A percentile compares a stretch with the other conserved stretches of the same genome.
phyloP scores from a whole-genome alignment of 2,888 invertebrate genomes.

The Neria commutata region DNA sequence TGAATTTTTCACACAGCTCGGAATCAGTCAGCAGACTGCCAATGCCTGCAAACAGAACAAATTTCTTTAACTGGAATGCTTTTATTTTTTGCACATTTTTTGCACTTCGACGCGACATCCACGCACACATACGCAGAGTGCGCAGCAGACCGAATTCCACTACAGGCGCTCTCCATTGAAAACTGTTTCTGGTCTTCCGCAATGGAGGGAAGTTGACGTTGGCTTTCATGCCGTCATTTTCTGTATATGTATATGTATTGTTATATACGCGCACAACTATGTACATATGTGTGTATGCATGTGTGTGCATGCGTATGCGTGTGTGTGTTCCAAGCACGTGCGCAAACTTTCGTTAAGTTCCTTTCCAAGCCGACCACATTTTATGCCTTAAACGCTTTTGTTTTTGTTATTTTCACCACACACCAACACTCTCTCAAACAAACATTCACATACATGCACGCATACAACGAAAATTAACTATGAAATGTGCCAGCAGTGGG shows the following conservation, averaged over 20 bases:
- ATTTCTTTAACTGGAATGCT: not conserved
- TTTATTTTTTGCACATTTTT: not conserved
- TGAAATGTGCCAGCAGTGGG: not conserved
- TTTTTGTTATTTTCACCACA: conserved; percentile 9
- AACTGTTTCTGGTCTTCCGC: conserved; percentile 2
- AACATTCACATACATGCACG: not conserved
- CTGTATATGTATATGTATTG: not conserved
- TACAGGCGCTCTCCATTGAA: conserved; percentile 6
- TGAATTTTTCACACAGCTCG: conserved; percentile 10
- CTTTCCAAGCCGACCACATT: conserved; percentile 16
- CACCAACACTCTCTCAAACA: conserved; percentile 3
- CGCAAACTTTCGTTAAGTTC: conserved; percentile 29
- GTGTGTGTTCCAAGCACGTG: conserved; percentile 27
- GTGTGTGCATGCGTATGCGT: conserved; percentile 11
- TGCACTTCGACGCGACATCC: not conserved
- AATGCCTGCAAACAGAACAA: not conserved
- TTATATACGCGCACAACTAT: no score
- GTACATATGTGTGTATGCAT: conserved; percentile 9
- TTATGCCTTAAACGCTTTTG: conserved; percentile 3
- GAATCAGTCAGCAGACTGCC: not conserved
- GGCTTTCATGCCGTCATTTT: conserved; percentile 17
- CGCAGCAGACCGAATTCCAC: not conserved
- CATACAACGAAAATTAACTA: conserved; percentile 8
- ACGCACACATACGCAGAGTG: conserved; percentile 3
- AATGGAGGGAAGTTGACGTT: not conserved